Evolutionary conservation across 2,797 vertebrate species (phyloP).

Genomic region (Prunella strophiata): DNA sequence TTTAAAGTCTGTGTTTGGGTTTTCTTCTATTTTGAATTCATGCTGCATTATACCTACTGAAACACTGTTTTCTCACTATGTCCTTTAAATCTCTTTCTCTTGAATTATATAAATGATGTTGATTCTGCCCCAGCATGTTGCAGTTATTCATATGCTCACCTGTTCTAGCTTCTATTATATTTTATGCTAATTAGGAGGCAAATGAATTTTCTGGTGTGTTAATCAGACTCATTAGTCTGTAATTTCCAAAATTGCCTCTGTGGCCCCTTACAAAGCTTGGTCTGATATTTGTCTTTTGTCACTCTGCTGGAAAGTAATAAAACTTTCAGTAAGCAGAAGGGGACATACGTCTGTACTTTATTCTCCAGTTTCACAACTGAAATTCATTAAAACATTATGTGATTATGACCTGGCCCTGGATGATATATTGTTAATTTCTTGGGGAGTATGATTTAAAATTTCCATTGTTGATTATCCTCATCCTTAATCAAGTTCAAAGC

Average conservation of each 20-base stretch:
- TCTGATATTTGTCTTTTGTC: constrained; percentile 38
- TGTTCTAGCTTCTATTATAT: constrained; percentile 47
- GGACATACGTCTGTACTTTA: not conserved
- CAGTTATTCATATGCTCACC: constrained; percentile 7
- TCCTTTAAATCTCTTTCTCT: not conserved
- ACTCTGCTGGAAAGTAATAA: constrained; percentile 31
- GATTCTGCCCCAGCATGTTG: not conserved
- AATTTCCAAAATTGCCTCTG: constrained; percentile 34
- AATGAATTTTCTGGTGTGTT: constrained; percentile 55
- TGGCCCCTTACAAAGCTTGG: constrained; percentile 1
- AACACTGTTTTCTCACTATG: not conserved
- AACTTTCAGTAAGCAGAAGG: constrained; percentile 8
- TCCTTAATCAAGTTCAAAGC: not conserved
- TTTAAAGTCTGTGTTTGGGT: not conserved
- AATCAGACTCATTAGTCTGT: constrained; percentile 44
- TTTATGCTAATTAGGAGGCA: constrained; percentile 56
- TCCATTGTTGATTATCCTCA: not conserved
- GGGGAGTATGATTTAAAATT: not conserved
- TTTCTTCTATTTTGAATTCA: not conserved
- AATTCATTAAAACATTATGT: not conserved
- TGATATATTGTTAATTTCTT: not conserved
- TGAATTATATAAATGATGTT: not conserved
- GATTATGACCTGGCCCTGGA: not conserved
- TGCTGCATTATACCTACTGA: not conserved
- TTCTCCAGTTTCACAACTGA: not conserved